Conservation (phyloP, 2,113 vertebrate species). For the Pica pica region DNA sequence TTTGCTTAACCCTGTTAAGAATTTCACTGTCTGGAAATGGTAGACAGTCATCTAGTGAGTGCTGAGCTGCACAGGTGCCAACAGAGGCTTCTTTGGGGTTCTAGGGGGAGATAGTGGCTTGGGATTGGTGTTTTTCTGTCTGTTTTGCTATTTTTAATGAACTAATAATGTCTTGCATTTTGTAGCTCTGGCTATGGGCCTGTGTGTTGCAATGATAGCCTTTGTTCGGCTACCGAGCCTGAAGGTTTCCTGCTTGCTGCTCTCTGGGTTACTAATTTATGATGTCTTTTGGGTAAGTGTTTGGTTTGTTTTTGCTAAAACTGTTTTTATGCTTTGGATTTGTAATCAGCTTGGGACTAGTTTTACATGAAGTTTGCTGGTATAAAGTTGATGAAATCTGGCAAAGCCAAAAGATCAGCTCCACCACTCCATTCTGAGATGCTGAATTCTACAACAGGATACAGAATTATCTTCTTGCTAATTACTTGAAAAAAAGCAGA, state of each 20-base stretch:
- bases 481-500: neutral
- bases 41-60: neutral
- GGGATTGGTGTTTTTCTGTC: neutral
- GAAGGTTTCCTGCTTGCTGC: slow-evolving; percentile 97
- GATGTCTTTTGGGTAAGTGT: slow-evolving; percentile 98
- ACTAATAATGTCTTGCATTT: slow-evolving; percentile 22
- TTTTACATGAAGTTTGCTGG: neutral
- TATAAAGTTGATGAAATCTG: neutral
- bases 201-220: slow-evolving; percentile 99
- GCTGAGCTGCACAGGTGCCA: neutral
- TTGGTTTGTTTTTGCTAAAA: neutral
- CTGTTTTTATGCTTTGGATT: neutral
- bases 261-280: slow-evolving; percentile 97
- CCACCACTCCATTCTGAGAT: neutral
- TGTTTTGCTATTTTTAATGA: neutral
- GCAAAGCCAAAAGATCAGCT: neutral
- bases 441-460: neutral
- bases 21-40: neutral
- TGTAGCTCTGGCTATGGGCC: slow-evolving; percentile 95
- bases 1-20: neutral
- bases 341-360: neutral
- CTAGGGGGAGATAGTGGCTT: neutral
- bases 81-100: neutral
- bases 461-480: neutral
- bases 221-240: slow-evolving; percentile 98